Conservation (phyloP, 2,888 invertebrate species). For the Hirtodrosophila duncani region DNA sequence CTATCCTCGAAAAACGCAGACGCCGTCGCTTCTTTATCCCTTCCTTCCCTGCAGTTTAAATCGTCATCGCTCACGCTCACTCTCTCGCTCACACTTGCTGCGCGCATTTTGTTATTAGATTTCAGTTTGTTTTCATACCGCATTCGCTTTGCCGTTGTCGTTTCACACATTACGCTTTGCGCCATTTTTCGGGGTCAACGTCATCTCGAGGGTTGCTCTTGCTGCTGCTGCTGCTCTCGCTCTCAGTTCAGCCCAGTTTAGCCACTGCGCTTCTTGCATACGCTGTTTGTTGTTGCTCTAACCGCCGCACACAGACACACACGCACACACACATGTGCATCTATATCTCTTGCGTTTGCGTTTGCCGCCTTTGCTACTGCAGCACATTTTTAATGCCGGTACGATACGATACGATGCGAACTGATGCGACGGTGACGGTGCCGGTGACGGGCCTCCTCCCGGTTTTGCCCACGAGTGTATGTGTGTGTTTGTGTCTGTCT, state of each 20-base stretch:
- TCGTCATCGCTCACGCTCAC: background rate
- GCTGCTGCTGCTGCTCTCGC: slow-evolving; percentile 9
- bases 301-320: slow-evolving; percentile 4
- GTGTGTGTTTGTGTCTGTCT: slow-evolving; percentile 9
- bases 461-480: slow-evolving; percentile 5
- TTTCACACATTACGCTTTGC: slow-evolving; percentile 68
- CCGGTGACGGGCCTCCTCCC: slow-evolving; percentile 31
- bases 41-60: slow-evolving; percentile 1
- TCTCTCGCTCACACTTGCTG: slow-evolving; percentile 44
- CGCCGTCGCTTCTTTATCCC: slow-evolving; percentile 26
- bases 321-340: background rate
- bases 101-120: slow-evolving; percentile 58
- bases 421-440: too few relatives aligned
- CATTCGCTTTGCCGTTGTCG: slow-evolving; percentile 49
- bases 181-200: slow-evolving; percentile 75
- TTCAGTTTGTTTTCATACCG: slow-evolving; percentile 68
- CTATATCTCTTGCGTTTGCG: slow-evolving; percentile 2
- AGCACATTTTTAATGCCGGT: slow-evolving; percentile 47
- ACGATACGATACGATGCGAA: slow-evolving; percentile 12
- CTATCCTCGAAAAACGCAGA: slow-evolving; percentile 59
- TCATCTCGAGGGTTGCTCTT: slow-evolving; percentile 75
- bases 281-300: slow-evolving; percentile 12
- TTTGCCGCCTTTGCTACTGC: slow-evolving; percentile 25
- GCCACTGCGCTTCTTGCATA: slow-evolving; percentile 53
- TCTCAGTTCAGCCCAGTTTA: slow-evolving; percentile 35